Base-by-base conservation (phyloP, 2,113 vertebrate genomes). In the Colossoma macropomum region DNA sequence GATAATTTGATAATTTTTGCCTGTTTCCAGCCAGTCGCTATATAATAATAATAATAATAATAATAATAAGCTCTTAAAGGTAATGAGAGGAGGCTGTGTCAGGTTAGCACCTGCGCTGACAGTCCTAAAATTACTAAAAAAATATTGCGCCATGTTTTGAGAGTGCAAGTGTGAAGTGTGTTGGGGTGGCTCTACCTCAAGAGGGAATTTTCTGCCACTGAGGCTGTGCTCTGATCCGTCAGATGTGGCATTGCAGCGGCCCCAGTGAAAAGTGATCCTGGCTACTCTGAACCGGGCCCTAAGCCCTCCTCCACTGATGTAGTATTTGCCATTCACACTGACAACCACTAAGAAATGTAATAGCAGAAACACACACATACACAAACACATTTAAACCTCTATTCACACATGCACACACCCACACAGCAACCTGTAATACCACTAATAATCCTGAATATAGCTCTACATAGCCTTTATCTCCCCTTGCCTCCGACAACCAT, bases 161-260 rank as follows among this genome's bases (percentile, higher is more conserved):
- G 1, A 25, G 62, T 52, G 23, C 45, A 9, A 28, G 41, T 56
- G 28, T 41, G 23, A 45, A 34, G 38, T 74, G 32, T 56, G 41
- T 68, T 13, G 2, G 9, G 8, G 12, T 2, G 34, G 16, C 50
- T 79, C 48, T 93, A 98, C 97, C 96, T 99, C 98, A 81, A 99
- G 94, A 48, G 97, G 97, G 90, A 96, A 99, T 88, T 96, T 97
- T 89, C 95, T 94, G 80, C 97, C 97, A 84, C 96, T 96, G 85
- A 99, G 93, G 85, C 97, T 98, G 90, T 99, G 98, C 66, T 99
- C 98, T 16, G 98, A 99, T 48, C 98, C 98, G 0, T 96, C 97
- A 7, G 96, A 96, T 0, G 97, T 95, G 0, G 89, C 86, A 0
- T 99, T 99, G 91, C 98, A 99, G 94, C 95, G 96, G 76, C 97